phyloP scores from a whole-genome alignment of 2,797 vertebrate species.

The Fundulus diaphanus region DNA sequence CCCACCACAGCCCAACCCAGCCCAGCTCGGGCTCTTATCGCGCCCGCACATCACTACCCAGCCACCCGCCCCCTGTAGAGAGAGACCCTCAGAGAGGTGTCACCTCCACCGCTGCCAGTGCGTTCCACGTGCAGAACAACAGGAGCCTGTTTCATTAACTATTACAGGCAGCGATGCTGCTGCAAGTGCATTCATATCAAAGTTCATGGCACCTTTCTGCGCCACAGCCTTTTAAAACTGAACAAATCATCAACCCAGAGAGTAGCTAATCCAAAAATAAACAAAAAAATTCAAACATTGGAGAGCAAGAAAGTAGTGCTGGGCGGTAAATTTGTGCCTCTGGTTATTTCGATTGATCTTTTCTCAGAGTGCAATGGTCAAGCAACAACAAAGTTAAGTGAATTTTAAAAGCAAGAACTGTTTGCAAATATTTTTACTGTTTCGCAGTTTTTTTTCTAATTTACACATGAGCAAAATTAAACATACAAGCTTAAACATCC shows the following conservation, averaged over 20 bases:
- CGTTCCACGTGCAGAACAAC: constrained; percentile 6
- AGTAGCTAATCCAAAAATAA: background rate
- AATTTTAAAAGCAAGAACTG: too few relatives aligned
- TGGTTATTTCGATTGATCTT: background rate
- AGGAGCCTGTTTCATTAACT: background rate
- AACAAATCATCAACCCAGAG: too few relatives aligned
- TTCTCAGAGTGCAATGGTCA: background rate
- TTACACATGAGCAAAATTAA: too few relatives aligned
- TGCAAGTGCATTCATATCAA: background rate
- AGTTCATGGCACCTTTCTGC: too few relatives aligned
- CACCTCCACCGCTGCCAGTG: constrained; percentile 43
- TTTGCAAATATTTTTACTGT: too few relatives aligned
- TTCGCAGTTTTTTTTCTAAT: too few relatives aligned
- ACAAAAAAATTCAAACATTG: background rate
- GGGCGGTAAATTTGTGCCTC: background rate
- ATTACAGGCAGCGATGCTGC: background rate
- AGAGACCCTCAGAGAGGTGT: constrained; percentile 59
- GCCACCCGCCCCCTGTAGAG: constrained; percentile 46
- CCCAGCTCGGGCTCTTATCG: constrained; percentile 51
- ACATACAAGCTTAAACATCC: too few relatives aligned
- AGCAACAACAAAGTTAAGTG: too few relatives aligned
- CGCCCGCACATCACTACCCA: constrained; percentile 39
- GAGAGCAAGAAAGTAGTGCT: background rate
- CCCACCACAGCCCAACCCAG: constrained; percentile 21
- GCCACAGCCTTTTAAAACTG: too few relatives aligned